Evolutionary conservation across 2,888 invertebrate genomes (phyloP).

Genomic region (Volucella bombylans): DNA sequence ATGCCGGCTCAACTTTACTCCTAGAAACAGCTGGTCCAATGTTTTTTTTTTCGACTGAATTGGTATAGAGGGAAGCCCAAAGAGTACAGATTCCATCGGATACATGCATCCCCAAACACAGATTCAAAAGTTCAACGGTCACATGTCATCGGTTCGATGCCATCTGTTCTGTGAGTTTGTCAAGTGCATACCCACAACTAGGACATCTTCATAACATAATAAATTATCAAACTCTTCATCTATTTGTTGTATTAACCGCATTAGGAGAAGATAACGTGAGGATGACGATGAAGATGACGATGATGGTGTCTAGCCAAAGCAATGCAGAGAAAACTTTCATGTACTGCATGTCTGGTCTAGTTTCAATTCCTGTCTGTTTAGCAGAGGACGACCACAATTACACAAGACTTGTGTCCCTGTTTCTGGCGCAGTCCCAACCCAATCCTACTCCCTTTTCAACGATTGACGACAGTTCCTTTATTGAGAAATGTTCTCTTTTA

Average conservation of each 20-base stretch:
- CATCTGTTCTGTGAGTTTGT: background rate
- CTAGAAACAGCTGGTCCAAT: background rate
- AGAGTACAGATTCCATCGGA: too few species aligned
- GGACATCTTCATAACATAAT: constrained; percentile 29
- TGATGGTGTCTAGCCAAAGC: constrained; percentile 44
- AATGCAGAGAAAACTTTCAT: constrained; percentile 52
- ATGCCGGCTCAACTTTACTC: constrained; percentile 10
- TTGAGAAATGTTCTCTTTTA: background rate
- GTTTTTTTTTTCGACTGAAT: background rate
- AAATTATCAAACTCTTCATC: constrained; percentile 10
- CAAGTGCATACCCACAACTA: constrained; percentile 32
- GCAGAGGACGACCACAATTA: background rate
- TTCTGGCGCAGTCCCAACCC: constrained; percentile 6
- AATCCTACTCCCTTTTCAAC: background rate
- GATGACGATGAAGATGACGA: background rate
- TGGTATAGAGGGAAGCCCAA: background rate
- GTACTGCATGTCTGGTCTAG: constrained; percentile 44
- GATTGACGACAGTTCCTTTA: background rate
- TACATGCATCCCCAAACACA: too few species aligned
- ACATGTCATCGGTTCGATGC: background rate
- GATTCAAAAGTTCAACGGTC: background rate
- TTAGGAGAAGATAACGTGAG: constrained; percentile 18
- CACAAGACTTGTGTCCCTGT: background rate
- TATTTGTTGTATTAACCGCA: constrained; percentile 1
- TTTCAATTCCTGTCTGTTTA: constrained; percentile 1